phyloP scores from a whole-genome alignment of 2,888 invertebrate species.

The Cryptocheilus praepositus region DNA sequence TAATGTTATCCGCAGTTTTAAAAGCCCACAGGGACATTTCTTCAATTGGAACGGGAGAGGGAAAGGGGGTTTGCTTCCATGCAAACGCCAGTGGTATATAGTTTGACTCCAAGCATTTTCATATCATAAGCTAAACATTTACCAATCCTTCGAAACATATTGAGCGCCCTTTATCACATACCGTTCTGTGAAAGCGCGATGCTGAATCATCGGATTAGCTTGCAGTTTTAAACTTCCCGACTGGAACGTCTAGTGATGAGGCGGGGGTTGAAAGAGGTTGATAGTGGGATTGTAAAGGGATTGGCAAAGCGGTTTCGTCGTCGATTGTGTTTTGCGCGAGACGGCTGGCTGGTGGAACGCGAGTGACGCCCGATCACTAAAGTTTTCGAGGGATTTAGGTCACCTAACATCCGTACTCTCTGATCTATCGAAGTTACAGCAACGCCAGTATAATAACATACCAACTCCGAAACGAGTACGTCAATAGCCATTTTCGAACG shows the following conservation, averaged over 20 bases:
- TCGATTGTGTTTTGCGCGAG: conserved; percentile 19
- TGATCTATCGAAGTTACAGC: neutral
- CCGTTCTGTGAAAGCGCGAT: no score
- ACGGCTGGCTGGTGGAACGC: conserved; percentile 18
- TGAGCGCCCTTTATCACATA: no score
- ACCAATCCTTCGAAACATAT: no score
- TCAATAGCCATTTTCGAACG: no score
- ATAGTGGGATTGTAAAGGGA: conserved; percentile 3
- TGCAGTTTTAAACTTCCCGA: neutral
- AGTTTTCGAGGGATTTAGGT: conserved; percentile 22
- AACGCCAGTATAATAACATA: neutral
- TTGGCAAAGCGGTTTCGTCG: conserved; percentile 12
- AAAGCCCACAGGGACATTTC: no score
- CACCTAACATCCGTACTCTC: conserved; percentile 12
- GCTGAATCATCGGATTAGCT: neutral
- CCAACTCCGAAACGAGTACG: no score
- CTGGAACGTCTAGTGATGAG: neutral
- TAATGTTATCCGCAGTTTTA: no score
- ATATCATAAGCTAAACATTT: no score
- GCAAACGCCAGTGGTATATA: no score
- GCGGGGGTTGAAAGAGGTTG: neutral
- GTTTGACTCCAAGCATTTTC: no score
- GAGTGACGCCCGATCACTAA: conserved; percentile 22
- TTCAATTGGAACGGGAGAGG: no score
- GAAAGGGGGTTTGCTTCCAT: no score